Evolutionary conservation across 2,797 vertebrate genomes (phyloP).

Genomic region (Alcedo atthis): DNA sequence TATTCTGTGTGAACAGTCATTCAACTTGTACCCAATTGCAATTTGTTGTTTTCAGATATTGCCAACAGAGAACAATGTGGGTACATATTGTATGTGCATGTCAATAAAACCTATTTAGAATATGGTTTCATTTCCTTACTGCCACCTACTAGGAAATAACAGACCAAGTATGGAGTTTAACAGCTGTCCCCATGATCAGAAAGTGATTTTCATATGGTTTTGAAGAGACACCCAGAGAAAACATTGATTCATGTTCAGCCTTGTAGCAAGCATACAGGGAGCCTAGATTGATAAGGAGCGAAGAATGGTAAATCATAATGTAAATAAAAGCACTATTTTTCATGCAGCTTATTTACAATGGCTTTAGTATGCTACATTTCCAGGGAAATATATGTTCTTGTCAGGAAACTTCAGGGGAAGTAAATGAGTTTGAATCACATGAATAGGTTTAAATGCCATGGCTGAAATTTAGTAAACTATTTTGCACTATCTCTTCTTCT

Average conservation of each 20-base stretch:
- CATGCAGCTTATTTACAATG: conserved; percentile 75
- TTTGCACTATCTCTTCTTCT: conserved; percentile 75
- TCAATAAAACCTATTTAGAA: conserved; percentile 59
- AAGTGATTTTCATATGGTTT: conserved; percentile 57
- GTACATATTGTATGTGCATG: neutral
- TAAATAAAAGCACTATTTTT: conserved; percentile 78
- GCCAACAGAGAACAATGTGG: neutral
- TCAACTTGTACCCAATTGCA: neutral
- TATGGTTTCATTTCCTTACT: conserved; percentile 45
- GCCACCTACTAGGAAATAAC: conserved; percentile 24
- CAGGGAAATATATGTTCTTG: conserved; percentile 81
- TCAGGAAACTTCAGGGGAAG: conserved; percentile 78
- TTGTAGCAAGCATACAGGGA: conserved; percentile 57
- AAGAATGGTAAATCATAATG: conserved; percentile 73
- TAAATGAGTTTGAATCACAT: conserved; percentile 82
- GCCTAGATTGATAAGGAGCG: conserved; percentile 65
- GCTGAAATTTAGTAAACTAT: conserved; percentile 79
- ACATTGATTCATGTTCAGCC: conserved; percentile 69
- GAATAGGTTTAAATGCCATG: conserved; percentile 77
- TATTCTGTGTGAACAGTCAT: neutral
- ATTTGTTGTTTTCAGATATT: conserved; percentile 10
- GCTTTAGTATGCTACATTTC: conserved; percentile 75
- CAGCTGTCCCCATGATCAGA: conserved; percentile 44
- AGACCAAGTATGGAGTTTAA: conserved; percentile 54
- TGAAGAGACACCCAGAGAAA: conserved; percentile 44